Conservation (phyloP, 2,888 invertebrate genomes). For the Zaprionus obscuricornis region DNA sequence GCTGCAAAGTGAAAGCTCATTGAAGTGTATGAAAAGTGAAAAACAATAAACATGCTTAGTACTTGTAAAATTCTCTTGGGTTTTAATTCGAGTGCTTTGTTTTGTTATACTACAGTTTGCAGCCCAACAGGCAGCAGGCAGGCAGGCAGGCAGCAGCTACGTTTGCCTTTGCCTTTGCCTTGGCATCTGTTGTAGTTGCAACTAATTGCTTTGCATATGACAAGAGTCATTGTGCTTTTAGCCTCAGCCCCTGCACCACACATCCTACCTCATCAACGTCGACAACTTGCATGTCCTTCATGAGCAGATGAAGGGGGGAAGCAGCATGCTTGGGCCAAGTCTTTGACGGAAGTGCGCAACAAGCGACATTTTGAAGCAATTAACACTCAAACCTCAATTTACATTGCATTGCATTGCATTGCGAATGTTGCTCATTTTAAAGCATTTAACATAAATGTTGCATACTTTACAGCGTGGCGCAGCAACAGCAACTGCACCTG, state of each 20-base stretch:
- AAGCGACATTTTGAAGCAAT: no score
- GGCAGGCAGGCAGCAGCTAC: background rate
- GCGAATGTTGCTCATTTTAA: no score
- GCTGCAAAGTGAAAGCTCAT: constrained; percentile 43
- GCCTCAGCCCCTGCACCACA: constrained; percentile 17
- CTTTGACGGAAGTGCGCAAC: no score
- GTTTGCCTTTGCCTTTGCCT: constrained; percentile 4
- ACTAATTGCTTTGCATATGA: constrained; percentile 64
- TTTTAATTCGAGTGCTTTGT: constrained; percentile 56
- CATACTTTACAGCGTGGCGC: no score
- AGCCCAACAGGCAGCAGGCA: background rate
- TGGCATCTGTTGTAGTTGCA: constrained; percentile 20
- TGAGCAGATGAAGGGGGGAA: no score
- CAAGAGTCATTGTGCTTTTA: constrained; percentile 30
- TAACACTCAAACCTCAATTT: no score
- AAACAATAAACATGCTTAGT: constrained; percentile 74
- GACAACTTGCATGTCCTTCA: background rate
- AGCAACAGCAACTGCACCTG: no score
- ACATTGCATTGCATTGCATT: no score
- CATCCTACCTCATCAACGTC: background rate
- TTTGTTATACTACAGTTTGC: constrained; percentile 17
- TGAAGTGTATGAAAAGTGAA: constrained; percentile 71
- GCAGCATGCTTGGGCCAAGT: no score
- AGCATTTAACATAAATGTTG: no score
- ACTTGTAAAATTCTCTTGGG: constrained; percentile 20